Evolutionary conservation across 1,140 invertebrate species (phyloP).

Genomic region (Procambarus virginalis): DNA sequence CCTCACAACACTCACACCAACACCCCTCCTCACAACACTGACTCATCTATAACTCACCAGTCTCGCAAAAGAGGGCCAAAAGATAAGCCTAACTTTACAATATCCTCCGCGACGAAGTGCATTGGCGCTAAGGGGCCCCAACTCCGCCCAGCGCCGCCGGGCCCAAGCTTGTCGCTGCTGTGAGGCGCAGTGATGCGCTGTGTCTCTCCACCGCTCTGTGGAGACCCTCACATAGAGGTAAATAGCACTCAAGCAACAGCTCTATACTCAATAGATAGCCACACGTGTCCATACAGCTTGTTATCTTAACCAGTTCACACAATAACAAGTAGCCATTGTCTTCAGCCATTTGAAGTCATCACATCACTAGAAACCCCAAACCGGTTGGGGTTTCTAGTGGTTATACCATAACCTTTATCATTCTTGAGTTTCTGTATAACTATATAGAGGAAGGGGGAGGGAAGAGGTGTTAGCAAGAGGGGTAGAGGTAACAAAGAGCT

Average conservation of each 20-base stretch:
- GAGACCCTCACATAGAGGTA: conserved; percentile 6
- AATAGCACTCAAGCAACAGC: conserved; percentile 17
- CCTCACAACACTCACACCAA: conserved; percentile 5
- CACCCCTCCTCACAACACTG: conserved; percentile 23
- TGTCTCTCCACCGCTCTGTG: no score
- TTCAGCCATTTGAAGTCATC: background rate
- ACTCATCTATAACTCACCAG: conserved; percentile 15
- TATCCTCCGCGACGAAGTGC: conserved; percentile 58
- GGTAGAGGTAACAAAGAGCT: background rate
- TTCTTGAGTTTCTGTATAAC: background rate
- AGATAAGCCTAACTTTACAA: conserved; percentile 57
- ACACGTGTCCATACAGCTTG: no score
- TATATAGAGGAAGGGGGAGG: background rate
- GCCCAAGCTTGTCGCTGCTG: conserved; percentile 25
- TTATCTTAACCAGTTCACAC: background rate
- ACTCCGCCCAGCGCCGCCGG: conserved; percentile 57
- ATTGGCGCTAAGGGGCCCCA: conserved; percentile 45
- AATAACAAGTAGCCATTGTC: no score
- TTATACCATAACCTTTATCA: background rate
- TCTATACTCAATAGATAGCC: background rate
- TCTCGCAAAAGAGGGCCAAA: conserved; percentile 10
- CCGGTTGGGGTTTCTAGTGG: background rate
- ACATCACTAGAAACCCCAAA: no score
- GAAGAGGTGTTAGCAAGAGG: background rate
- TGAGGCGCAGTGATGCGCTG: background rate